Conservation (phyloP, 2,888 invertebrate species). For the Bibio marci region DNA sequence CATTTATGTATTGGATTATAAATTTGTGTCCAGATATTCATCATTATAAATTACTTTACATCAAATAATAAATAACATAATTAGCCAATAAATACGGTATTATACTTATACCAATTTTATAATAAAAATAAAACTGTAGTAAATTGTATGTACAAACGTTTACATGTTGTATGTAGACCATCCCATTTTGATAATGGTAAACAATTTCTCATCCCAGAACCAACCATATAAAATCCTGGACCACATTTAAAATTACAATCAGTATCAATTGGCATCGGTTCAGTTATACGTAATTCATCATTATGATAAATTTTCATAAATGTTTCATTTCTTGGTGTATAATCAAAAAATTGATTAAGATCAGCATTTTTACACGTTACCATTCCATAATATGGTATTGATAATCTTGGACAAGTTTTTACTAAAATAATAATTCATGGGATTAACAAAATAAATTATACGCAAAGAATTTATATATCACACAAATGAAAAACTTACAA, state of each 20-base stretch:
- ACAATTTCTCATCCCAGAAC: conserved; percentile 44
- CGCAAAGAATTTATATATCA: no score
- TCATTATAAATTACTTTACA: no score
- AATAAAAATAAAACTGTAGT: no score
- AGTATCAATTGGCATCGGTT: conserved; percentile 38
- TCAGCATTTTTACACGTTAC: conserved; percentile 34
- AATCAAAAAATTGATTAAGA: conserved; percentile 14
- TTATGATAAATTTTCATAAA: conserved; percentile 13
- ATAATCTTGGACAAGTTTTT: conserved; percentile 40
- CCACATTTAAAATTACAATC: conserved; percentile 45
- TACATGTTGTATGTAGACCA: conserved; percentile 45
- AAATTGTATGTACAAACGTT: conserved; percentile 31
- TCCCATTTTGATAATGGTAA: conserved; percentile 51
- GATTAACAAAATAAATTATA: neutral
- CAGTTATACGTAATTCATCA: conserved; percentile 13
- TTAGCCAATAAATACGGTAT: no score
- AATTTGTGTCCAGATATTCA: no score
- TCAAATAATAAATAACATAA: no score
- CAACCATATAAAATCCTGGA: conserved; percentile 42
- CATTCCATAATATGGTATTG: conserved; percentile 36
- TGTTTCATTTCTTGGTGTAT: conserved; percentile 14
- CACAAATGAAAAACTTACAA: conserved; percentile 29
- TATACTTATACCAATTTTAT: no score
- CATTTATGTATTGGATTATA: no score
- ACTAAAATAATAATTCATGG: conserved; percentile 27